Percentiles rank a stretch among this genome's conserved stretches.
These are phyloP conservation scores for Meloe dianella DNA, from an alignment of 2,888 invertebrate genomes.

Conservation along the genomic window DNA sequence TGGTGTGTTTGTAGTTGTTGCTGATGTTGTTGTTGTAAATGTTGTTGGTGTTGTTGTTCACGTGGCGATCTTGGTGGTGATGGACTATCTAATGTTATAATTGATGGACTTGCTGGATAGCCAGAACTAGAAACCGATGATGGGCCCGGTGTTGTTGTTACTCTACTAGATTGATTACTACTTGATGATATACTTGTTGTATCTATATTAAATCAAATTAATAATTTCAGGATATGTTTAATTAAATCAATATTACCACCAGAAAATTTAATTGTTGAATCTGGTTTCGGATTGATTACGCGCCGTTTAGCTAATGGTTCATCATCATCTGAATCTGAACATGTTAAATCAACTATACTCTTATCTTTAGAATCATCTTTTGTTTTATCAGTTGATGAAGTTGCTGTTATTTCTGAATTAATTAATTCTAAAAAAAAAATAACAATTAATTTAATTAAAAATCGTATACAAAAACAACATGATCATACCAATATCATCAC, in stretches of 20 bases:
- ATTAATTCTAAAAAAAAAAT: slow-evolving; percentile 48
- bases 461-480: too few species aligned
- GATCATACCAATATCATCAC: background rate
- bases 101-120: slow-evolving; percentile 65
- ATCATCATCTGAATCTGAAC: background rate
- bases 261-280: slow-evolving; percentile 57
- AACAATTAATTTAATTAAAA: too few species aligned
- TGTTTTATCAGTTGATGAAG: slow-evolving; percentile 30
- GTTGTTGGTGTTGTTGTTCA: slow-evolving; percentile 22
- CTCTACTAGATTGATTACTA: slow-evolving; percentile 57
- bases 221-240: background rate
- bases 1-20: slow-evolving; percentile 16
- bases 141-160: slow-evolving; percentile 56
- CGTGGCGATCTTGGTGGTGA: slow-evolving; percentile 46
- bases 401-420: slow-evolving; percentile 41
- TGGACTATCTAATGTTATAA: slow-evolving; percentile 49
- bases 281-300: slow-evolving; percentile 60
- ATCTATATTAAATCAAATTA: slow-evolving; percentile 46
- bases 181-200: slow-evolving; percentile 58
- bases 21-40: slow-evolving; percentile 17
- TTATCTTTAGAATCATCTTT: slow-evolving; percentile 49
- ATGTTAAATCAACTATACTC: slow-evolving; percentile 30
- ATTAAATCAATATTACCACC: slow-evolving; percentile 42
- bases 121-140: slow-evolving; percentile 67
- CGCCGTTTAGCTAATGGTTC: slow-evolving; percentile 67